Evolutionary conservation across 2,113 vertebrate genomes (phyloP), one percentile per base, ranked within the genome.

Genomic region (Indicator maculatus): DNA sequence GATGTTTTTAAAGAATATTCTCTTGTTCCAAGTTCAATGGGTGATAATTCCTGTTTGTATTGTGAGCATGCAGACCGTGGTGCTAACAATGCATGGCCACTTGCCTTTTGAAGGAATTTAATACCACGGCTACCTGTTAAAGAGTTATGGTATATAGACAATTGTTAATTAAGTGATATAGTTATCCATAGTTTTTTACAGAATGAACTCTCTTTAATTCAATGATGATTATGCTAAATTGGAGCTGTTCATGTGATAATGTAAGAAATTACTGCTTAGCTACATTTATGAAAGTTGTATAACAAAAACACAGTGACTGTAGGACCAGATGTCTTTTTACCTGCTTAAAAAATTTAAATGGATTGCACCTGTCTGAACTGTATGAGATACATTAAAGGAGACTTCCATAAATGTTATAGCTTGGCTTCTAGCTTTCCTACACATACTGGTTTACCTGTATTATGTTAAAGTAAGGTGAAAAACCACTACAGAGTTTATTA

Each of bases 21-120:
- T 98, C 97, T 97, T 95, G 96, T 97, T 96, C 94, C 81, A 93
- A 96, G 95, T 98, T 96, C 93, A 94, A 96, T 97, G 94, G 95
- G 96, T 96, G 96, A 97, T 96, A 93, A 96, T 97, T 98, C 97
- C 96, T 98, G 96, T 98, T 98, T 98, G 93, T 97, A 97, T 98
- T 98, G 97, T 98, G 97, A 98, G 98, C 98, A 98, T 98, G 98
- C 98, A 96, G 95, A 96, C 96, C 86, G 96, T 98, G 87, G 96
- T 95, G 97, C 97, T 98, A 97, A 96, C 95, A 94, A 97, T 97
- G 98, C 98, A 98, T 98, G 98, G 97, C 97, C 96, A 97, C 94
- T 95, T 96, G 97, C 97, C 97, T 98, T 97, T 96, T 92, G 95
- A 94, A 96, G 97, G 96, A 96, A 84, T 96, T 96, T 95, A 94